Base-by-base conservation (phyloP, 2,888 invertebrate species). In the Drosophila buzzatii region DNA sequence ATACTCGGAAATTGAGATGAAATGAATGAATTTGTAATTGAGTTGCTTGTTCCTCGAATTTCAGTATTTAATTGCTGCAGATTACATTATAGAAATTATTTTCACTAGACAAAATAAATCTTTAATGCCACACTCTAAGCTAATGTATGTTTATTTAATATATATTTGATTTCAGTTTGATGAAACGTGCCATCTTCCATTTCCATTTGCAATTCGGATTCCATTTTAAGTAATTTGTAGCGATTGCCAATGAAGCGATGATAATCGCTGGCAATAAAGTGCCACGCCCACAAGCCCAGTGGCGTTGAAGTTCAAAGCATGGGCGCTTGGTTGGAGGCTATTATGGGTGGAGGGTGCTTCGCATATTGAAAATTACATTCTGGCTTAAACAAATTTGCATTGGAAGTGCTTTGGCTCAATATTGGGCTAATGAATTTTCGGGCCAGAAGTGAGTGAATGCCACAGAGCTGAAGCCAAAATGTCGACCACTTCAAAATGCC, bases 211-310 rank as follows among this genome's bases (percentile, higher is more conserved):
- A 51, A 23, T 59, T 39, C 41, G 42, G 42, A 55, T 65, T 56
- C 33, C 37, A 59, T 76, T 81, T 64, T 45, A 77, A 77, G 75
- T 68, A 81, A 88, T 88, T 88, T 77, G 66, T 65, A 56, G 70
- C 55, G 61, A 68, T 63, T 70, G 71, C 67, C 84, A 84, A 70
- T 81, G 81, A 77, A 78, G 86, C 86, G 75, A 53, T 72, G 71
- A 72, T 88, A 85, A 85, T 88, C 88, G 81, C 77, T 75, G 68
- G 79, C 88, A 83, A 83, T 80, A 85, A 88, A 71, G 31, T 72
- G 78, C 80, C 80, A 78, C 75, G 78, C 80, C 86, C 61, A 51
- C 3, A 27, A 31, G 41, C 57, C 63, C 47, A 16, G 23, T 12
- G 69, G 65, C 58, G 42, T 47, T 45, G 18, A 41, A 73, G 64